phyloP scores from a whole-genome alignment of 2,888 invertebrate species.

The Myathropa florea region DNA sequence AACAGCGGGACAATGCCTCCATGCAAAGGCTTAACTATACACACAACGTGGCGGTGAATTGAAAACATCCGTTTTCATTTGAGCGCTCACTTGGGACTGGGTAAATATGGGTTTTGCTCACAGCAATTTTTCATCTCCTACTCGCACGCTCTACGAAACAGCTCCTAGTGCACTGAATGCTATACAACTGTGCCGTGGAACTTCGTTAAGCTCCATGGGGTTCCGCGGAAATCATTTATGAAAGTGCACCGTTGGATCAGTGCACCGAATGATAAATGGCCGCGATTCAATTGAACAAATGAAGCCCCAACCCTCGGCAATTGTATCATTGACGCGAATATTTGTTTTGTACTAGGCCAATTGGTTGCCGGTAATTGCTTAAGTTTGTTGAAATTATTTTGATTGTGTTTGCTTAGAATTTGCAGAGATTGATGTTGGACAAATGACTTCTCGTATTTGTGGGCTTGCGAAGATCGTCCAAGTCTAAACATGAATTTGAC shows the following conservation, averaged over 20 bases:
- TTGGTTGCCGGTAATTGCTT: conserved; percentile 3
- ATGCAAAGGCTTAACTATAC: not conserved
- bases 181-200: not conserved
- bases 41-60: conserved; percentile 23
- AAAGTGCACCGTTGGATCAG: conserved; percentile 37
- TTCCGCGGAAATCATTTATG: conserved; percentile 28
- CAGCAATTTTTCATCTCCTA: conserved; percentile 48
- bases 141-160: not conserved
- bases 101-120: conserved; percentile 26
- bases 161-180: not conserved
- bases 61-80: conserved; percentile 61
- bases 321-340: conserved; percentile 8
- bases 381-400: not conserved
- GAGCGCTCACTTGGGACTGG: conserved; percentile 39
- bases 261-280: conserved; percentile 35
- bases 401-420: not conserved
- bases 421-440: not conserved
- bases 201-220: not conserved
- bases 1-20: not conserved
- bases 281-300: conserved; percentile 51
- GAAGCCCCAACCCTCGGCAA: conserved; percentile 22
- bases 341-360: conserved; percentile 17
- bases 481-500: not conserved
- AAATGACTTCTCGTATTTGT: not conserved
- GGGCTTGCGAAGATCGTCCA: not conserved